Percentiles rank a stretch among this genome's conserved stretches.
Evolutionary conservation across 2,113 vertebrate genomes (phyloP).

Genomic region (Myrmophylax atrothorax): DNA sequence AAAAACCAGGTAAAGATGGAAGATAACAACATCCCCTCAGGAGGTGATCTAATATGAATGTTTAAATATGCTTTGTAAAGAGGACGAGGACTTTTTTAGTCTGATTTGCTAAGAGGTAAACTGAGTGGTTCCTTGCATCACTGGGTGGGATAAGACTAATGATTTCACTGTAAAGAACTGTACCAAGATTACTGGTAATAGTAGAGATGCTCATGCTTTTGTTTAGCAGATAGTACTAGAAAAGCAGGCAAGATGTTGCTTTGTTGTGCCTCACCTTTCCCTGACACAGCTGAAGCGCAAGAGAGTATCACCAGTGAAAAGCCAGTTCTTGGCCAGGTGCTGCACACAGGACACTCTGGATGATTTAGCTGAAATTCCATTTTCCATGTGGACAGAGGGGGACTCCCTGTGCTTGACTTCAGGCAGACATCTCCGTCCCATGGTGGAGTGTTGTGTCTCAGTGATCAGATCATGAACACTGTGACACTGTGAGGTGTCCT

Average conservation of each 20-base stretch:
- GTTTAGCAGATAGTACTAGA: neutral
- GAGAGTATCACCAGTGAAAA: neutral
- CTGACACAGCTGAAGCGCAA: neutral
- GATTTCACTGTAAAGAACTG: neutral
- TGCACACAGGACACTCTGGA: rapidly evolving
- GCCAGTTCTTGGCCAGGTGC: neutral
- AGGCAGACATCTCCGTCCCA: rapidly evolving
- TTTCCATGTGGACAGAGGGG: neutral
- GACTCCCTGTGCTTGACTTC: neutral
- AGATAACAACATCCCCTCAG: neutral
- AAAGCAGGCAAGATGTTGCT: neutral
- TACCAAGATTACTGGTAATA: neutral
- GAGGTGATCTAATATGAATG: neutral
- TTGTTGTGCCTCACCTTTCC: neutral
- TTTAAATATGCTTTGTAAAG: neutral
- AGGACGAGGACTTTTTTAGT: neutral
- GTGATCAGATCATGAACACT: neutral
- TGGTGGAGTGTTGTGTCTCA: too few relatives aligned
- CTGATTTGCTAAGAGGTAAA: neutral
- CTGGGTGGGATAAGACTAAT: neutral
- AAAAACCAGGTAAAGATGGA: neutral
- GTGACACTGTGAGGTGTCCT: too few relatives aligned
- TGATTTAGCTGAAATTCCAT: neutral
- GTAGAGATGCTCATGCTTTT: neutral
- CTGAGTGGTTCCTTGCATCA: neutral